phyloP scores from a whole-genome alignment of 2,113 vertebrate species.

The Romanogobio albipinnatus region DNA sequence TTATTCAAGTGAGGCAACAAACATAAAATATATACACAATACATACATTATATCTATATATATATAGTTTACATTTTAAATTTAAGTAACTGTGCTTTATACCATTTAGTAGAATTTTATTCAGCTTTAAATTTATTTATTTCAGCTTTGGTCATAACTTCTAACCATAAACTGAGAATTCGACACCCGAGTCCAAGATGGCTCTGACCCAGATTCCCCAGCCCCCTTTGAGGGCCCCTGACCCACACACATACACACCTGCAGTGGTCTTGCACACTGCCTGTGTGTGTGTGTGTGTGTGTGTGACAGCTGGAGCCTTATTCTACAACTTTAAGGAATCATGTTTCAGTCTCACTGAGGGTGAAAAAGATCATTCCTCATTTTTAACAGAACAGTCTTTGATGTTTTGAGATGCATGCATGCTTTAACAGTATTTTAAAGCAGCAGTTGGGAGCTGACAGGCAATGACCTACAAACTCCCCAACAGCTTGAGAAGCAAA shows the following conservation, averaged over 20 bases:
- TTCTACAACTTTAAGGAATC: conserved; percentile 2
- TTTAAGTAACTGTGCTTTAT: neutral
- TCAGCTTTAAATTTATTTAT: neutral
- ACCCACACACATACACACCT: conserved; percentile 4
- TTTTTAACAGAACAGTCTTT: neutral
- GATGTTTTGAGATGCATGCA: neutral
- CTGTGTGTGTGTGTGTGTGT: neutral
- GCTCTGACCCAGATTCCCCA: conserved; percentile 45
- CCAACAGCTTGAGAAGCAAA: conserved; percentile 2
- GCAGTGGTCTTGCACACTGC: neutral
- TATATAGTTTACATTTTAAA: neutral
- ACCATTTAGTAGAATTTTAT: neutral
- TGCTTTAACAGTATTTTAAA: conserved; percentile 1
- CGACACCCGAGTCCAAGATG: conserved; percentile 5
- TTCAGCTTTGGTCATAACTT: neutral
- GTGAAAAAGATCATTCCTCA: neutral
- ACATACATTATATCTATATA: no score
- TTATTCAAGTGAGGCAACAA: neutral
- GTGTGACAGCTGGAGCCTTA: conserved; percentile 20
- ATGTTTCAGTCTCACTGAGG: neutral
- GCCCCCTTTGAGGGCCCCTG: conserved; percentile 2
- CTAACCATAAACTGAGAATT: conserved; percentile 35
- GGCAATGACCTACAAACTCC: neutral
- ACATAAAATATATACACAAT: no score
- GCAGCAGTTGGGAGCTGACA: neutral